Base-by-base conservation (phyloP, 2,797 vertebrate species). In the Leucoraja ocellata region DNA sequence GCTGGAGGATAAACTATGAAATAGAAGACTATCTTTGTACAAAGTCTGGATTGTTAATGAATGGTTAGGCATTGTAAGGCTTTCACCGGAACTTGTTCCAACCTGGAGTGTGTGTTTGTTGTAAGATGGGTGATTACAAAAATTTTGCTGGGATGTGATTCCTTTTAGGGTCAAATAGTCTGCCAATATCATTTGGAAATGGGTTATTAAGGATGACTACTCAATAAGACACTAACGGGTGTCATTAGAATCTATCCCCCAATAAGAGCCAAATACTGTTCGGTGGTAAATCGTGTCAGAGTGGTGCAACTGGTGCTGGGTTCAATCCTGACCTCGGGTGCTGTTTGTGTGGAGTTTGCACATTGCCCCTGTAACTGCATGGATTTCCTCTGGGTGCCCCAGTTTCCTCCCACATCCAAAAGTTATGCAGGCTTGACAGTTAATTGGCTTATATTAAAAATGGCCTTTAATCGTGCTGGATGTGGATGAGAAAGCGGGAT, bases 1-100 rank as follows among this genome's bases (percentile, higher is more conserved):
- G 84, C n/a, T 65, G 84, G 14, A 88, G 58, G 84, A 86, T n/a
- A 63, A 18, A 28, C 58, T 63, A 65, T 6, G 18, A 65, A 86
- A 68, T 65, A 65, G 61, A 36, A 88, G 32, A 36, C n/a, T 88
- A 21, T 65, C 14, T 88, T 63, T 36, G 18, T 88, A 68, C n/a
- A 65, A 63, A 88, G 61, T 9, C n/a, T 36, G 84, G 61, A 65
- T 88, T 88, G 84, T 88, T 88, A 68, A 68, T 65, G 61, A 88
- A 88, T 88, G 28, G 63, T 88, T 88, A 21, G n/a, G n/a, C n/a
- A 68, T 68, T 65, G 84, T 88, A 68, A 63, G n/a, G 84, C 1
- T 65, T 88, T 68, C n/a, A 21, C n/a, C 8, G 0, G n/a, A 88
- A 36, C 14, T 2, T 21, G 18, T 73, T 73, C 71, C 71, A 73